A percentile compares a stretch with the other conserved stretches of the same genome.
These are phyloP conservation scores for Drosophila affinis DNA, from an alignment of 2,888 invertebrate species.

Conservation along the genomic window DNA sequence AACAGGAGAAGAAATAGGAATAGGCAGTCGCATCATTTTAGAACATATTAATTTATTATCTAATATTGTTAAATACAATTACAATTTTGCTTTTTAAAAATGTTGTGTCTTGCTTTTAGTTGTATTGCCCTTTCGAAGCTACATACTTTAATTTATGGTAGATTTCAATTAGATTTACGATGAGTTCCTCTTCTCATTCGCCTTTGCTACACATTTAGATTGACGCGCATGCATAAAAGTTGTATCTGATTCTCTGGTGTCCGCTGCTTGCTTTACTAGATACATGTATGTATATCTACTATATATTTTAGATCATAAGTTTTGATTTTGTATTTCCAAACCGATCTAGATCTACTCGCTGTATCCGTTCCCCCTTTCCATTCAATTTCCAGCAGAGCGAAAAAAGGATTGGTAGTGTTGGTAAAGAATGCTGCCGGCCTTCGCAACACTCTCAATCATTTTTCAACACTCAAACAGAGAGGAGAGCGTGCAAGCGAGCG, in stretches of 20 bases:
- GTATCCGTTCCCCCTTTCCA: background rate
- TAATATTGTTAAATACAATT: slow-evolving; percentile 74
- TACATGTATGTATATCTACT: slow-evolving; percentile 1
- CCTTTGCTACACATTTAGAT: slow-evolving; percentile 70
- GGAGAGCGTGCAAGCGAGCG: background rate
- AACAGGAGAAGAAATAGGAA: slow-evolving; percentile 79
- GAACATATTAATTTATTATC: slow-evolving; percentile 77
- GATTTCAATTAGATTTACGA: slow-evolving; percentile 16
- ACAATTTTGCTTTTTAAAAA: slow-evolving; percentile 61
- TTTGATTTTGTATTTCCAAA: slow-evolving; percentile 10
- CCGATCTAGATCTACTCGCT: background rate
- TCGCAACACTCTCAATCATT: background rate
- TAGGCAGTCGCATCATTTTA: slow-evolving; percentile 42
- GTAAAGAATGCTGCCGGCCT: background rate
- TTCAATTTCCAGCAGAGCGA: slow-evolving; percentile 10
- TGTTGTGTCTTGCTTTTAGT: slow-evolving; percentile 51
- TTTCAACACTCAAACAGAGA: too few relatives aligned
- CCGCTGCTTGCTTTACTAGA: slow-evolving; percentile 20
- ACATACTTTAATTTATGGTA: slow-evolving; percentile 3
- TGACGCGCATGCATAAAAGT: slow-evolving; percentile 72
- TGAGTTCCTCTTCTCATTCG: slow-evolving; percentile 8
- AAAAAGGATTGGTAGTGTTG: slow-evolving; percentile 1
- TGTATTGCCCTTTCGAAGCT: slow-evolving; percentile 11
- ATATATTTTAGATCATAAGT: slow-evolving; percentile 27
- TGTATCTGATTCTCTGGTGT: slow-evolving; percentile 27